Evolutionary conservation across 2,888 invertebrate genomes (phyloP), one percentile per base, ranked within the genome.

Genomic region (Nephrocerus scutellatus): DNA sequence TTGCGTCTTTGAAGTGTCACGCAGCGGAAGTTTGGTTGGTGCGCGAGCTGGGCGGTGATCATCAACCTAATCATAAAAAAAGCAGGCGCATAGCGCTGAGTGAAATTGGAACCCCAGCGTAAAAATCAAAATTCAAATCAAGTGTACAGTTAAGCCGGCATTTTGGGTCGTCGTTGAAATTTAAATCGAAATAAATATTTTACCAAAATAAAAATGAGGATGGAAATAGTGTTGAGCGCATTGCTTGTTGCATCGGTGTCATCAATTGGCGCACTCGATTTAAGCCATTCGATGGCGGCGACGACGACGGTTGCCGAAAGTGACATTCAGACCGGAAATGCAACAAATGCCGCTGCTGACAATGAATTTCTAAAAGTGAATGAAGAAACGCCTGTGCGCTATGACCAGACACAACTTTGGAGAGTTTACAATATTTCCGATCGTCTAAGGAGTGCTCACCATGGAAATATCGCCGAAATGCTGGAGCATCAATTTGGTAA

Each of bases 401-500:
- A 49, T 33, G 63, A 64, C 30, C 59, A 62, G 42, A 48, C 60
- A 7, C 63, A 64, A 24, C 30, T 64, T 38, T 64, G 64, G 64
- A 57, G 64, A 21, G 59, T 64, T 32, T 59, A 65, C 47, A 64
- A 66, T 40, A 58, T 63, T 35, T 60, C 63, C 8, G 50, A 53
- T 35, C 48, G 49, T 6, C 44, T 57, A 50, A 45, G 45, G 8
- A 40, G 26, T 36, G 6, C 47, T 47, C 24, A 47, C 38, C 10
- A 47, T 60, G 43, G 55, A 54, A 16, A 41, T n/a, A n/a, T 63
- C 29, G 53, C 53, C 5, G 48, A 57, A 37, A 46, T 54, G 23
- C 46, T 64, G 41, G 63, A 66, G 46, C 50, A 52, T 21, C 52
- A 56, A 44, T 66, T 58, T 20, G 66, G 56, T 56, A 46, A 32